Base-by-base conservation (phyloP, 2,113 vertebrate genomes). In the Coreoperca whiteheadi region DNA sequence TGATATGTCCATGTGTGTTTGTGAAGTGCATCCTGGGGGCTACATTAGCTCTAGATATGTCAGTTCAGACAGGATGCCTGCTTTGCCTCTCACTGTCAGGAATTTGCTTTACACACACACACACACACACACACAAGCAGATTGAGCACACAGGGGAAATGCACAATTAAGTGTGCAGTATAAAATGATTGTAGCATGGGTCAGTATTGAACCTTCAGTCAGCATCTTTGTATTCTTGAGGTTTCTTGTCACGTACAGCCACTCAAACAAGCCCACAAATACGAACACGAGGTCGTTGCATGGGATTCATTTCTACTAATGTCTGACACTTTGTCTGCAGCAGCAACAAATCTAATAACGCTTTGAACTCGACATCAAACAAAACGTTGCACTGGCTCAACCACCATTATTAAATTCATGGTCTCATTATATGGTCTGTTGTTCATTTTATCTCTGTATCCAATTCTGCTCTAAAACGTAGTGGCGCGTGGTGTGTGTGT, bases 11-110 rank as follows among this genome's bases (percentile, higher is more conserved):
- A 63, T 65, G 64, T 76, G 81, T 79, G 79, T 71, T 54, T 81
- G 77, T 76, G 71, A 85, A 86, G 89, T 73, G 78, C 67, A 84
- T 93, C 81, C 87, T 90, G 71, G 75, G 81, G 89, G 82, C 81
- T 87, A 75, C 80, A 84, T 87, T 89, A 90, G 89, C 75, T 86
- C 82, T 74, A 88, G 82, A 90, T 93, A 82, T 92, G 88, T 89
- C 85, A 91, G 80, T 60, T 83, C 79, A 88, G 82, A 86, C 83
- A 90, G 84, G 86, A 87, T 66, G 83, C 83, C 82, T 91, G 84
- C 61, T 87, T 83, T 73, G 77, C 81, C 72, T 89, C 79, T 87
- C 43, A 61, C 80, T 88, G 78, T 91, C 77, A 81, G 69, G 75
- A 85, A n/a, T 79, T 77, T 60, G 54, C 41, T 51, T 20, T 71